Percentiles rank a stretch among this genome's conserved stretches.
Evolutionary conservation across 2,113 vertebrate genomes (phyloP).

Genomic region (Xenopus laevis): DNA sequence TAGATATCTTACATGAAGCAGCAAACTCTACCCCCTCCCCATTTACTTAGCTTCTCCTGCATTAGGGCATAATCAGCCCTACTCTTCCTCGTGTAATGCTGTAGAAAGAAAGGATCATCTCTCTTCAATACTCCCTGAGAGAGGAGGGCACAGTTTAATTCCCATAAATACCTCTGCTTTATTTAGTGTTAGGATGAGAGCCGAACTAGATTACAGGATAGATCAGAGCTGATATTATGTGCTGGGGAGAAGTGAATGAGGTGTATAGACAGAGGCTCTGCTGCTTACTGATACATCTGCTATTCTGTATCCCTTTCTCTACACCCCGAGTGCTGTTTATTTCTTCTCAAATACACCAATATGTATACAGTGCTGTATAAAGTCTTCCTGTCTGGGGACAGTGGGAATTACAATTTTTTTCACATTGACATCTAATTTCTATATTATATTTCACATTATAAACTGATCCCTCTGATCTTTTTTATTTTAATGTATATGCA

Average conservation of each 20-base stretch:
- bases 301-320: no score
- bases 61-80: conserved; percentile 37
- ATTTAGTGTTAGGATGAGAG: conserved; percentile 6
- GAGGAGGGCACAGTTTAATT: conserved; percentile 14
- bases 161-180: conserved; percentile 8
- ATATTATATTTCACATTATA: no score
- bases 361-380: no score
- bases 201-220: neutral
- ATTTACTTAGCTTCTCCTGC: conserved; percentile 39
- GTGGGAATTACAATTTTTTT: no score
- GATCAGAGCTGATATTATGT: neutral
- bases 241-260: neutral
- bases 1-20: conserved; percentile 43
- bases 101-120: conserved; percentile 38
- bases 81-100: conserved; percentile 29
- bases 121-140: conserved; percentile 23
- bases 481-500: no score
- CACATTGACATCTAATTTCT: no score
- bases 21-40: conserved; percentile 12
- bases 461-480: no score
- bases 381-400: no score
- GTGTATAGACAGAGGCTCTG: neutral
- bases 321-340: no score
- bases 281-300: no score
- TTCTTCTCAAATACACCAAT: no score